These are phyloP conservation scores for Corella eumyota DNA, from an alignment of 23 tunicate genomes.

Conservation along the genomic window DNA sequence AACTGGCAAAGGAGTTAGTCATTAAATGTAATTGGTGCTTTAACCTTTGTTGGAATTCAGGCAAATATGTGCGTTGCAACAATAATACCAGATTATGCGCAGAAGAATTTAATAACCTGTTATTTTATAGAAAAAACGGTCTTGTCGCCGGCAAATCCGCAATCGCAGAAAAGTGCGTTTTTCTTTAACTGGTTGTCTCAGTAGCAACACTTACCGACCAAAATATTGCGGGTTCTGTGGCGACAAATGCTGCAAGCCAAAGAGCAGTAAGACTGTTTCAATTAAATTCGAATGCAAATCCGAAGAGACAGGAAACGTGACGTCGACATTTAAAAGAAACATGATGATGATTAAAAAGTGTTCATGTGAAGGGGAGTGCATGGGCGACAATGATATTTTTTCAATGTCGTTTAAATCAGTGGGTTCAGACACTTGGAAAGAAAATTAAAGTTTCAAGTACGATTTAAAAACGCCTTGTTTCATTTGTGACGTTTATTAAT, in stretches of 20 bases:
- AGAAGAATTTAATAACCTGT: too few relatives aligned
- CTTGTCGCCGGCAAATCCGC: conserved; percentile 42
- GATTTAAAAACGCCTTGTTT: too few relatives aligned
- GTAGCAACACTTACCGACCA: conserved; percentile 52
- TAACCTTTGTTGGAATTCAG: too few relatives aligned
- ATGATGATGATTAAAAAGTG: conserved; percentile 67
- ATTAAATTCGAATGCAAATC: conserved; percentile 39
- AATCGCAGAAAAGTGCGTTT: conserved; percentile 46
- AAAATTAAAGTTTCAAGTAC: too few relatives aligned
- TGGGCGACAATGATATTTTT: background rate
- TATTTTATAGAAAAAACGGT: conserved; percentile 30
- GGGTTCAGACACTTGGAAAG: too few relatives aligned
- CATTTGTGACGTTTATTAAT: too few relatives aligned
- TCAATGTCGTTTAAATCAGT: too few relatives aligned
- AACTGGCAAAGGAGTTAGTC: too few relatives aligned
- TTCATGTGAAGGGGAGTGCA: conserved; percentile 16
- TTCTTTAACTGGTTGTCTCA: conserved; percentile 67
- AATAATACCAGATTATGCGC: too few relatives aligned
- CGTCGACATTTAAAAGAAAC: conserved; percentile 23
- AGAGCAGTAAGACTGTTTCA: conserved; percentile 32
- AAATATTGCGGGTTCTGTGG: conserved; percentile 68
- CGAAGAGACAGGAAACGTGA: background rate
- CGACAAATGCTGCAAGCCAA: conserved; percentile 62
- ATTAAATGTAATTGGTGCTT: too few relatives aligned
- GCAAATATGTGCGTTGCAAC: too few relatives aligned